phyloP scores from a whole-genome alignment of 2,797 vertebrate genomes.

The Pitangus sulphuratus region DNA sequence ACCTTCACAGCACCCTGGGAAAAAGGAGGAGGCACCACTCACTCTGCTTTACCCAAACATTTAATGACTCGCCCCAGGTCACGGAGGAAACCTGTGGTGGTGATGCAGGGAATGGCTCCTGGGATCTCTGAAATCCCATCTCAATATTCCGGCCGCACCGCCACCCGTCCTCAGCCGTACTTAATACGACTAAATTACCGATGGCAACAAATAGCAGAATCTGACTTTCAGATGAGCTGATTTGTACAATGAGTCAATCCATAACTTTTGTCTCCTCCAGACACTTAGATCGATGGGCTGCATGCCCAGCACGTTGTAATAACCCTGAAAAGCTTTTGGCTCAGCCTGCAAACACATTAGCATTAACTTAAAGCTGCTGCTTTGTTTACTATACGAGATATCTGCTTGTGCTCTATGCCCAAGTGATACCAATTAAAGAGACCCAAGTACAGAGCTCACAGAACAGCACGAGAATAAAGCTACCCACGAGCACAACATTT shows the following conservation, averaged over 20 bases:
- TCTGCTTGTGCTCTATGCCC: slow-evolving; percentile 40
- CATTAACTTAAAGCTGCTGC: slow-evolving; percentile 73
- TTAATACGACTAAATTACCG: slow-evolving; percentile 48
- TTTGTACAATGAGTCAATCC: slow-evolving; percentile 61
- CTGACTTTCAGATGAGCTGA: slow-evolving; percentile 60
- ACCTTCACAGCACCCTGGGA: not conserved
- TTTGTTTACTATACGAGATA: slow-evolving; percentile 72
- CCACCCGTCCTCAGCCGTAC: not conserved
- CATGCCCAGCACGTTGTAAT: slow-evolving; percentile 70
- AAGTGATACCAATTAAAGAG: slow-evolving; percentile 8
- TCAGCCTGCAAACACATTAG: slow-evolving; percentile 72
- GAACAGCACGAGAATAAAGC: not conserved
- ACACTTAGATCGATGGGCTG: slow-evolving; percentile 71
- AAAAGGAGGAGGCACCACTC: not conserved
- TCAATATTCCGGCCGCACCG: not conserved
- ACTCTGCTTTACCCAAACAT: accelerated
- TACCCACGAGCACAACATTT: not conserved
- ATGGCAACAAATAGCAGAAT: slow-evolving; percentile 52
- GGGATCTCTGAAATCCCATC: not conserved
- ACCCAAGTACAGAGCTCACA: not conserved
- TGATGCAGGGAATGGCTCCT: not conserved
- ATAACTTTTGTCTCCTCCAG: slow-evolving; percentile 73
- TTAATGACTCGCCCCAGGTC: not conserved
- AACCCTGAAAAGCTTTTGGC: slow-evolving; percentile 74
- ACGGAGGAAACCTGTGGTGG: not conserved